Base-by-base conservation (phyloP, 2,888 invertebrate genomes). In the Liopterus haemorrhoidalis region DNA sequence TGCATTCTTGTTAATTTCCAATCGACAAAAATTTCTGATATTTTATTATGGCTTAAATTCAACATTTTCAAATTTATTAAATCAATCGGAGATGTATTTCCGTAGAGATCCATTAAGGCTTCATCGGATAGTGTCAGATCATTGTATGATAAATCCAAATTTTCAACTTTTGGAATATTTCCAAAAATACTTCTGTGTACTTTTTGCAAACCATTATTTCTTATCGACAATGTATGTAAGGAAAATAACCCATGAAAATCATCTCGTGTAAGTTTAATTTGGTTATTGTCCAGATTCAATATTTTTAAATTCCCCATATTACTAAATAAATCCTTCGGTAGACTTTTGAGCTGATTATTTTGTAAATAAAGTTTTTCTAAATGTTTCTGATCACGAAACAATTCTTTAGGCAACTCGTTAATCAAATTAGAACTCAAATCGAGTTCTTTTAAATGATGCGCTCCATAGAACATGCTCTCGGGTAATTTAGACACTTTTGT, bases 131-230 rank as follows among this genome's bases (percentile, higher is more conserved):
- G 18, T 14, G 39, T 39, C 3, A 45, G 18, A 12, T 25, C 18
- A 25, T 45, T 45, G 15, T 33, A 25, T 9, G 38, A 45, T 22
- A 45, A 39, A 32, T 45, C 45, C 12, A 45, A 14, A 2, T 19
- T 20, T 5, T 15, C 22, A 9, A 45, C 12, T 12, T 38, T 25
- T 8, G 32, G 8, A 18, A 39, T 33, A 45, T 39, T 25, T 18
- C 19, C 25, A 6, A 45, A 25, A 14, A 24, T 39, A 2, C 24
- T 37, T 18, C 12, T 19, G 5, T 25, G 14, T 27, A 45, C 14
- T 14, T 14, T 14, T 20, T 5, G 11, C 8, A 45, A 9, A 25
- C 28, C 16, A 32, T 45, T 45, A 24, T 45, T n/a, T 5, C 12
- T 12, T 15, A 45, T 21, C 14, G 38, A 27, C 5, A 45, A 20